These are phyloP conservation scores for Phyllotreta cruciferae DNA, from an alignment of 2,888 invertebrate species.

Conservation along the genomic window DNA sequence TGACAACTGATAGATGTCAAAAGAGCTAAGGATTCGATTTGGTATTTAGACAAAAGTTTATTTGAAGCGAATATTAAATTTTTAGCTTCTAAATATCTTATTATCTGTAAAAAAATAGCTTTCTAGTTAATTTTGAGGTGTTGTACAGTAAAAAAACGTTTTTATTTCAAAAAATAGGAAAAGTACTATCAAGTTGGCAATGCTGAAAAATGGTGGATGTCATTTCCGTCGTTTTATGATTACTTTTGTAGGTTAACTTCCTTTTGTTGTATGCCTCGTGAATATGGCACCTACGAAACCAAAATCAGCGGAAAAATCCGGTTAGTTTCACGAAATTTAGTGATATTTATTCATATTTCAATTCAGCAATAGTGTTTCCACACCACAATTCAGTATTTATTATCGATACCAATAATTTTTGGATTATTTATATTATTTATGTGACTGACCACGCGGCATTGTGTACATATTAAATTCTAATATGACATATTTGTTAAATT, in stretches of 20 bases:
- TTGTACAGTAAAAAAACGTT: no score
- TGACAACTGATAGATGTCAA: no score
- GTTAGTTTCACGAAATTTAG: constrained; percentile 62
- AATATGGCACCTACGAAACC: constrained; percentile 89
- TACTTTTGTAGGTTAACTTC: constrained; percentile 39
- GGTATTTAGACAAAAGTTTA: no score
- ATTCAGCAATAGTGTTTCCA: background rate
- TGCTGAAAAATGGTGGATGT: background rate
- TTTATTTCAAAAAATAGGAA: no score
- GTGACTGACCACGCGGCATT: constrained; percentile 47
- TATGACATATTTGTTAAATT: background rate
- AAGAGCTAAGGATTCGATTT: no score
- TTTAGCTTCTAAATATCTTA: no score
- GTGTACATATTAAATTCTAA: constrained; percentile 31
- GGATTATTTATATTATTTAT: constrained; percentile 6
- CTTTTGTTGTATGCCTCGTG: constrained; percentile 37
- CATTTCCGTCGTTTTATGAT: constrained; percentile 25
- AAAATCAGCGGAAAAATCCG: constrained; percentile 81
- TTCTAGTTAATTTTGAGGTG: no score
- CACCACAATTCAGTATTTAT: constrained; percentile 5
- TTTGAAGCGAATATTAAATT: no score
- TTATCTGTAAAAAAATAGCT: no score
- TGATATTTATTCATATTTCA: constrained; percentile 38
- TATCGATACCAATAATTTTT: background rate
- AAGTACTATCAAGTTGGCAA: no score